Base-by-base conservation (phyloP, 92 coral and sea anemone genomes). In the Parazoanthus darwini region DNA sequence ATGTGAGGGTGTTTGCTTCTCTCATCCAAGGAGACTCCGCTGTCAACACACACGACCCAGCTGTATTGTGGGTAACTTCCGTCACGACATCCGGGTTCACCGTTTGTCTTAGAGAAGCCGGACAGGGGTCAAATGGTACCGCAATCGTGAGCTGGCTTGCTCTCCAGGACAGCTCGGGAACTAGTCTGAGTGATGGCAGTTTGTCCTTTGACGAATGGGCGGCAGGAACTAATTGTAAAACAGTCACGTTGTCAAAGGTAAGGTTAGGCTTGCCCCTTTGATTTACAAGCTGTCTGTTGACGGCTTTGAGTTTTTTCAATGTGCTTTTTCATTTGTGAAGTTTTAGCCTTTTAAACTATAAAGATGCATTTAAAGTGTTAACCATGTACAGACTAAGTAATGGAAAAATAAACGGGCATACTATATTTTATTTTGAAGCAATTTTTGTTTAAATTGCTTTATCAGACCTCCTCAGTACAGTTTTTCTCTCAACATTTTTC, bases 11-110 rank as follows among this genome's bases (percentile, higher is more conserved):
- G 80, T 66, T 90, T 7, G 89, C n/a, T 33, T 54, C 92, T 5
- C 86, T 86, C 20, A 90, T 86, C 43, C 89, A 90, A 48, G 92
- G 92, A 43, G 50, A 51, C 75, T 51, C 51, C 42, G 59, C 81
- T 23, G 70, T 86, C 80, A 85, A 39, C 67, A 86, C 79, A 58
- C 92, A 86, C 77, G 92, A 90, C 86, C 92, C 92, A 86, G 86
- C 92, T 22, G 67, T 74, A 50, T 46, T 90, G 48, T 90, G 92
- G 92, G 89, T 90, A 16, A 90, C 87, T 29, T 90, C 92, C 29
- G 82, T 90, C 20, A 78, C 92, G 48, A 86, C 92, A 8, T 74
- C 92, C 46, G 92, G 92, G 18, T 90, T 90, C 67, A 85, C 87
- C 1, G 86, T 51, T 36, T 90, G 92, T 36, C 80, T 72, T n/a